Evolutionary conservation across 2,113 vertebrate species (phyloP), one percentile per base, ranked within the genome.

Genomic region (Spermophilus dauricus): DNA sequence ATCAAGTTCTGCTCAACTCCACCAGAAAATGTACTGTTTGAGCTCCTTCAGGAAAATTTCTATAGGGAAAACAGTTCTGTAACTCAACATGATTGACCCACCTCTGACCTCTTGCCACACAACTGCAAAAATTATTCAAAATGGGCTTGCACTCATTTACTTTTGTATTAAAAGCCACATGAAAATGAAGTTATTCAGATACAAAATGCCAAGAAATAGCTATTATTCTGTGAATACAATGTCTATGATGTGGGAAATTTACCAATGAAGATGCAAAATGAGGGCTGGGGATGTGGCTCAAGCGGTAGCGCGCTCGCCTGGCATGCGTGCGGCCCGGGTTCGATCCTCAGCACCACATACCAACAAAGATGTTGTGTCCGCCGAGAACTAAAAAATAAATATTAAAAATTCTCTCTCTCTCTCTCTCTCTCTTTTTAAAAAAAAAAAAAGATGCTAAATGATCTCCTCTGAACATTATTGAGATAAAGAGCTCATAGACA

Each of bases 1-100:
- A 17, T 22, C 86, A 82, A 94, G 9, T 56, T 18, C 51, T 93
- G 37, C 93, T 87, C 94, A 95, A 61, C 24, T 85, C 75, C 51
- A 56, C 11, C 61, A 93, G 67, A 98, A 97, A 96, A 94, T 58
- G 24, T 3, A 61, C 39, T 83, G 72, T 78, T 2, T 12, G 53
- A 98, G 70, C 85, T 96, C 28, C n/a, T 92, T 82, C 12, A 88
- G 97, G 80, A 98, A 94, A 96, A 92, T 77, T 96, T 77, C 53
- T 77, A 2, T 28, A 77, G 34, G 89, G 85, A 65, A 97, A 65
- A 95, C 95, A 93, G n/a, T 91, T 95, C 30, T 90, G 1, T 78
- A 63, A 81, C 39, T 42, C 93, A 95, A 95, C 17, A 67, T 63
- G 69, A 73, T 10, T 80, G 30, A 73, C 53, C 37, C 34, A 73